phyloP scores from a whole-genome alignment of 1,140 invertebrate species.

The Orius insidiosus region DNA sequence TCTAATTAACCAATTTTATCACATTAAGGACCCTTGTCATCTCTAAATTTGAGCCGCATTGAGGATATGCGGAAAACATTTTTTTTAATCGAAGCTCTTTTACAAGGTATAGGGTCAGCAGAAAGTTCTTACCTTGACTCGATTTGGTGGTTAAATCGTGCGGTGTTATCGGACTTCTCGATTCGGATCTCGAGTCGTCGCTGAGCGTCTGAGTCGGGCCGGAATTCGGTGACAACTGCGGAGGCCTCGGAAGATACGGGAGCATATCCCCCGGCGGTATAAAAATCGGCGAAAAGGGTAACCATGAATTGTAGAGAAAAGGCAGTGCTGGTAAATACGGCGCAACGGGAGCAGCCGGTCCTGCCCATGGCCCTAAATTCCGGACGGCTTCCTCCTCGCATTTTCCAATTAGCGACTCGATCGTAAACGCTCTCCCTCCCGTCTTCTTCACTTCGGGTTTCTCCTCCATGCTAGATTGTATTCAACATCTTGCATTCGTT shows the following conservation, averaged over 20 bases:
- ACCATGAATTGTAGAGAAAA: slow-evolving; percentile 15
- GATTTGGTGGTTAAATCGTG: slow-evolving; percentile 16
- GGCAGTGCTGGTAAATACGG: slow-evolving; percentile 6
- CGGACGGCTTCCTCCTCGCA: slow-evolving; percentile 1
- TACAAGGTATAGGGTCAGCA: not conserved
- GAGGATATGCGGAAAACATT: too few species aligned
- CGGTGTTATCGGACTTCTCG: slow-evolving; percentile 13
- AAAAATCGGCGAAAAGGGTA: slow-evolving; percentile 9
- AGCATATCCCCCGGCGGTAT: slow-evolving; percentile 12
- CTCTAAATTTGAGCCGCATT: too few species aligned
- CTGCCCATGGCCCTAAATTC: not conserved
- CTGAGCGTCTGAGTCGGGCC: slow-evolving; percentile 6
- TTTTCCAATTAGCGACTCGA: slow-evolving; percentile 7
- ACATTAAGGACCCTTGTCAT: too few species aligned
- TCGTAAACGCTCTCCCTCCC: slow-evolving; percentile 1
- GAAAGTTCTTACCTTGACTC: slow-evolving; percentile 6
- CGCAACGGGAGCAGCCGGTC: not conserved
- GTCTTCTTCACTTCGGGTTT: not conserved
- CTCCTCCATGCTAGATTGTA: slow-evolving; percentile 1
- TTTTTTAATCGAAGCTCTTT: too few species aligned
- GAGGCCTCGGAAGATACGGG: slow-evolving; percentile 5
- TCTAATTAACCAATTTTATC: too few species aligned
- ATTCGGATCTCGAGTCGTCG: slow-evolving; percentile 17
- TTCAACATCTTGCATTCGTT: too few species aligned
- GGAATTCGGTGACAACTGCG: slow-evolving; percentile 6